These are phyloP conservation scores for Dyspetes luteomarginatus DNA, from an alignment of 2,888 invertebrate species.

Conservation along the genomic window DNA sequence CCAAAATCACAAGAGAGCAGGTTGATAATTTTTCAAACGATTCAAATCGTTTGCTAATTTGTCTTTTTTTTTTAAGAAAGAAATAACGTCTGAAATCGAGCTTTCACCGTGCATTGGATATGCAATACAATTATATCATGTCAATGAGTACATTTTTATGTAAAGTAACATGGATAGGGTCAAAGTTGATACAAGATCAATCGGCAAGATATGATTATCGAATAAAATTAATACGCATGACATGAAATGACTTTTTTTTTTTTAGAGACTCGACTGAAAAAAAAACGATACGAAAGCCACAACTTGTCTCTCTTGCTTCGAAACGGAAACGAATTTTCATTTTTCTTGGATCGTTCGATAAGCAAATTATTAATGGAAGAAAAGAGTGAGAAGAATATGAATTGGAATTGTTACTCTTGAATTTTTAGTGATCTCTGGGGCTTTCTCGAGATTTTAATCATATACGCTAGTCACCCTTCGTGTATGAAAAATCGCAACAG, in stretches of 20 bases:
- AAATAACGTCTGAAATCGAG: constrained; percentile 13
- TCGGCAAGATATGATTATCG: constrained; percentile 6
- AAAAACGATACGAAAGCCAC: neutral
- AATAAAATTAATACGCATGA: neutral
- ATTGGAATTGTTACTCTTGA: neutral
- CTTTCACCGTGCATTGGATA: neutral
- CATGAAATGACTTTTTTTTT: neutral
- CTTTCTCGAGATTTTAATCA: neutral
- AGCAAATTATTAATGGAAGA: constrained; percentile 38
- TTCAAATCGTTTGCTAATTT: constrained; percentile 35
- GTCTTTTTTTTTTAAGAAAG: constrained; percentile 9
- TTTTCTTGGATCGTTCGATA: neutral
- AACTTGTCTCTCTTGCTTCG: neutral
- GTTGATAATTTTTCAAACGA: constrained; percentile 27
- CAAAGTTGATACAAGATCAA: constrained; percentile 1
- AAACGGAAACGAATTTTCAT: constrained; percentile 3
- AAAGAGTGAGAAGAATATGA: constrained; percentile 6
- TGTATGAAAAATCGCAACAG: neutral
- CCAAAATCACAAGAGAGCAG: constrained; percentile 51
- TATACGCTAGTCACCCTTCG: neutral
- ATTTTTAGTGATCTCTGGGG: neutral
- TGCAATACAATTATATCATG: neutral
- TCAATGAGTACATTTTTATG: neutral
- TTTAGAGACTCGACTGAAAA: constrained; percentile 21
- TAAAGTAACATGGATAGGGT: neutral